Evolutionary conservation across 2,888 invertebrate genomes (phyloP), one percentile per base, ranked within the genome.

Genomic region (Ichneumoninae sp.): DNA sequence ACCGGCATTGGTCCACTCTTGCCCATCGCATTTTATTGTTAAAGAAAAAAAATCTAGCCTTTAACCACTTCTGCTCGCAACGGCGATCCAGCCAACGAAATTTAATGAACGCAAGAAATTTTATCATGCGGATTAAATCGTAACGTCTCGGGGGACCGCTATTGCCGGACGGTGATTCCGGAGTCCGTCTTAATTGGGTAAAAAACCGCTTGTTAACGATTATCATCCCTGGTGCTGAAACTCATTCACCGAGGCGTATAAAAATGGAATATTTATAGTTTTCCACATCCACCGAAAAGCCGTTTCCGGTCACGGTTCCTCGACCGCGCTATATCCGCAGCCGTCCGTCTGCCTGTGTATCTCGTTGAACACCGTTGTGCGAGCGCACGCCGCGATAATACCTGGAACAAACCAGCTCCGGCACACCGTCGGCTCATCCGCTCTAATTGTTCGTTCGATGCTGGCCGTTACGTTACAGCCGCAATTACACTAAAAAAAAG

Each of bases 261-360:
- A 65, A 75, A 50, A 52, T 22, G 6, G 65, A 75, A 75, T 52
- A 50, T 47, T 19, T 52, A 65, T 50, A 19, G 70, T 60, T 68
- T 66, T 79, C 66, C 30, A 54, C 72, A 65, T 69, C 19, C 74
- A 70, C 69, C 75, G 83, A 84, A 86, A 81, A 77, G 77, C 78
- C 57, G 82, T 86, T 89, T 89, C 88, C 88, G 88, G 84, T 87
- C 84, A 65, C 72, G 81, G 83, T 86, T 87, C 87, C 85, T 80
- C 60, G 83, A 78, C 84, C 86, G 69, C 78, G 40, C 47, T 65
- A 79, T 81, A 6, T 13, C 22, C 47, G 30, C 26, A 19, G 69
- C 33, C 54, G n/a, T 26, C 26, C 57, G 57, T 57, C 40, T 10
- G 40, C 10, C 40, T 2, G 40, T 57, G 16, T 47, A 47, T 47